Base-by-base conservation (phyloP, 2,113 vertebrate genomes). In the Oreochromis spilurus region DNA sequence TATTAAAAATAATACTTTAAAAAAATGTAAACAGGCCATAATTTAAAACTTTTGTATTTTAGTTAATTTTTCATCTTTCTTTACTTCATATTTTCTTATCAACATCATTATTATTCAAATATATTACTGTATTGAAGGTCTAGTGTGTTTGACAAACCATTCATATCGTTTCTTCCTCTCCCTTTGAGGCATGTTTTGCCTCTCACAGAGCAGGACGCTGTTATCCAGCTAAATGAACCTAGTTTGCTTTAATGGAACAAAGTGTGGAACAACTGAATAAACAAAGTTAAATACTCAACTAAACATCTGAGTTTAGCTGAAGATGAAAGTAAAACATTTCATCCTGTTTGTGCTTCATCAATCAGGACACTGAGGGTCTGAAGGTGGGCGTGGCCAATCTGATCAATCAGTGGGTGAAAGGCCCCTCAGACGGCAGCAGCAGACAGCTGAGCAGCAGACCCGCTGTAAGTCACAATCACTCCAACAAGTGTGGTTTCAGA, bases 401-500 rank as follows among this genome's bases (percentile, higher is more conserved):
- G 34, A 97, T 97, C 93, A 96, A 91, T 43, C 96, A 97, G 65
- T 97, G 96, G 97, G 96, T 96, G 11, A 97, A 95, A 84, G 95
- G 93, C 16, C 95, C 91, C 4, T 87, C 93, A 5, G 96, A 97
- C 2, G 21, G 88, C 16, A 79, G 88, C 11, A 70, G 92, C 88
- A 92, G 81, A 87, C 82, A 81, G 65, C 31, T 83, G 2, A 58
- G 84, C 36, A 45, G 91, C 79, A 96, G 62, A 91, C 87, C 94
- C 3, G 5, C 95, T 5, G 97, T 97, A 91, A 96, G 95, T 93
- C 67, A 10, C 34, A 0, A 29, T 75, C 40, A 13, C 43, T 50
- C 24, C 43, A 77, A 11, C 24, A n/a, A 19, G 43, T 19, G 14
- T 75, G 24, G 13, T 45, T 70, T 70, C 65, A 24, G 21, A 45